Evolutionary conservation across 2,888 invertebrate species (phyloP).

Genomic region (Morinoia aosen): DNA sequence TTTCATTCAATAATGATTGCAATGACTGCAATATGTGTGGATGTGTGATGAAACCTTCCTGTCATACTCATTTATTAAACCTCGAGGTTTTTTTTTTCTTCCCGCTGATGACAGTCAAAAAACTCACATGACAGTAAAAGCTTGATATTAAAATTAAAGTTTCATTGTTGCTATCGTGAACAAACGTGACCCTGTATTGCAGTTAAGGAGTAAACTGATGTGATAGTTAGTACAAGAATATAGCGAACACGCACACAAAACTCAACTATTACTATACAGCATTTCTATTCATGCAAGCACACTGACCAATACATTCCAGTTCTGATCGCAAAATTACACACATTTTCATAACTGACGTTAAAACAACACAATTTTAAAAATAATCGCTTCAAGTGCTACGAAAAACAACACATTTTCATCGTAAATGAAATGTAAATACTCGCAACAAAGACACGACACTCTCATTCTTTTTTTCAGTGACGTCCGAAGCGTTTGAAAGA

Average conservation of each 20-base stretch:
- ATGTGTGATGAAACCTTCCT: too few relatives aligned
- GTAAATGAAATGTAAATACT: not conserved
- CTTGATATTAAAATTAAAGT: too few relatives aligned
- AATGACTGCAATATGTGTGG: too few relatives aligned
- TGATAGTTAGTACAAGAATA: not conserved
- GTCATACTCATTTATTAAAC: too few relatives aligned
- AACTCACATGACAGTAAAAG: too few relatives aligned
- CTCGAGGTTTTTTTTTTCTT: too few relatives aligned
- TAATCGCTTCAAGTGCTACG: not conserved
- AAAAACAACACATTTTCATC: not conserved
- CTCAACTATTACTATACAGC: not conserved
- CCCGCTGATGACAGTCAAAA: too few relatives aligned
- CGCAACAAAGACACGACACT: not conserved
- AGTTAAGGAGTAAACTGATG: not conserved
- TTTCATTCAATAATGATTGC: too few relatives aligned
- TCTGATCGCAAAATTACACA: not conserved
- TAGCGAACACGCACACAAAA: not conserved
- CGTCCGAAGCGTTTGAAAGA: not conserved
- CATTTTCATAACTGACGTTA: not conserved
- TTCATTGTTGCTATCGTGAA: too few relatives aligned
- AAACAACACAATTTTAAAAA: not conserved
- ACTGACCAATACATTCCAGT: not conserved
- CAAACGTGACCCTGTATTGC: too few relatives aligned
- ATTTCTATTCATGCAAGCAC: not conserved
- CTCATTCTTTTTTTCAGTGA: not conserved